These are phyloP conservation scores for Idaea dimidiata DNA, from an alignment of 2,888 invertebrate genomes.

Conservation along the genomic window DNA sequence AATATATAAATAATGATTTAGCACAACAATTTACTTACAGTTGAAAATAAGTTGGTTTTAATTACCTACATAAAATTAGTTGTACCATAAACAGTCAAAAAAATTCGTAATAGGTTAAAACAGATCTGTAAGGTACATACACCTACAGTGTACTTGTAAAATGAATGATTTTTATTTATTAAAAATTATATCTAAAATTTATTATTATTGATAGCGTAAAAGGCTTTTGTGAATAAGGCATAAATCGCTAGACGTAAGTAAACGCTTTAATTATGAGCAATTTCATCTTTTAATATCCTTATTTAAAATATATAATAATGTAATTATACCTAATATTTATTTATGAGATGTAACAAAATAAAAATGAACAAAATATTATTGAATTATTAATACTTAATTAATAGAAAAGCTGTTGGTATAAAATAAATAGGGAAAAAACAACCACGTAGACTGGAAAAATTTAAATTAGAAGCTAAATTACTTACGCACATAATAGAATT, in stretches of 20 bases:
- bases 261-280: conserved; percentile 11
- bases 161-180: neutral
- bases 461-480: conserved; percentile 49
- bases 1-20: neutral
- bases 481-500: conserved; percentile 57
- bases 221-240: conserved; percentile 67
- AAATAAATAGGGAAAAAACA: conserved; percentile 30
- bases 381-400: neutral
- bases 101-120: neutral
- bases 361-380: conserved; percentile 1
- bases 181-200: neutral
- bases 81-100: neutral
- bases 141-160: neutral
- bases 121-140: neutral
- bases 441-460: conserved; percentile 54
- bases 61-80: neutral
- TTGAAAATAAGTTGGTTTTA: neutral
- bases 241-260: conserved; percentile 36
- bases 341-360: neutral
- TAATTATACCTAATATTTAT: neutral
- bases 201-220: conserved; percentile 26
- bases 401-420: conserved; percentile 6
- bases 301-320: neutral
- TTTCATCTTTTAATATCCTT: conserved; percentile 9
- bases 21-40: neutral